phyloP scores from a whole-genome alignment of 2,113 vertebrate species.

The Podarcis muralis region DNA sequence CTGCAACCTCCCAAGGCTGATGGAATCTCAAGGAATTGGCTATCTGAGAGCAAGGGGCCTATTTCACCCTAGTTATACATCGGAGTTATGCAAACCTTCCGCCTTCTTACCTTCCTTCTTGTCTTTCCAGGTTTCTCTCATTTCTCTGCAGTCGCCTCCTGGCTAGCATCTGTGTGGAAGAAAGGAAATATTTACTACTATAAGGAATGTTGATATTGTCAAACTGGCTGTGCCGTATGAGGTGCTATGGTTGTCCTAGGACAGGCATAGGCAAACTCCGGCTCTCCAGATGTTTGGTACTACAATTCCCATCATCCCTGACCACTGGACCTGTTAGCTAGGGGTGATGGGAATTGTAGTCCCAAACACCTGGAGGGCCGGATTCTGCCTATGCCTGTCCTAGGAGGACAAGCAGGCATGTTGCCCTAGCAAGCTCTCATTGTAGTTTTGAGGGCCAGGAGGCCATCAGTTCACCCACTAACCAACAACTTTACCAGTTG shows the following conservation, averaged over 20 bases:
- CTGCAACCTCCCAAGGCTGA: neutral
- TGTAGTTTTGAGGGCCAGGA: neutral
- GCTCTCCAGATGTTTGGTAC: no score
- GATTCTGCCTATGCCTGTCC: neutral
- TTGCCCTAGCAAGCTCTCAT: neutral
- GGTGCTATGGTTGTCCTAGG: neutral
- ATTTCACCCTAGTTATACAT: neutral
- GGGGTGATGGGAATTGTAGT: no score
- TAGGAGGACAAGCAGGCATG: no score
- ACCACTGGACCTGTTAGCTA: no score
- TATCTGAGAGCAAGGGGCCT: neutral
- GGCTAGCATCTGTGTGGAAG: neutral
- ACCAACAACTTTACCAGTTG: neutral
- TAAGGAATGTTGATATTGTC: neutral
- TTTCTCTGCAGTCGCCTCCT: slow-evolving; percentile 21
- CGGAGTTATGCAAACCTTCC: neutral
- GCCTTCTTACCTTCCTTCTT: slow-evolving; percentile 60
- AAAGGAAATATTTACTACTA: neutral
- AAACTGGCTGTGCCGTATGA: neutral
- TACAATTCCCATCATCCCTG: no score
- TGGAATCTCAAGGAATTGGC: neutral
- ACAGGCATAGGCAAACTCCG: neutral
- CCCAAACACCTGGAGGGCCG: no score
- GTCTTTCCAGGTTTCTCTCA: neutral
- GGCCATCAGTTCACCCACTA: neutral